Evolutionary conservation across 2,888 invertebrate genomes (phyloP), one percentile per base, ranked within the genome.

Genomic region (Hyppa rectilinea): DNA sequence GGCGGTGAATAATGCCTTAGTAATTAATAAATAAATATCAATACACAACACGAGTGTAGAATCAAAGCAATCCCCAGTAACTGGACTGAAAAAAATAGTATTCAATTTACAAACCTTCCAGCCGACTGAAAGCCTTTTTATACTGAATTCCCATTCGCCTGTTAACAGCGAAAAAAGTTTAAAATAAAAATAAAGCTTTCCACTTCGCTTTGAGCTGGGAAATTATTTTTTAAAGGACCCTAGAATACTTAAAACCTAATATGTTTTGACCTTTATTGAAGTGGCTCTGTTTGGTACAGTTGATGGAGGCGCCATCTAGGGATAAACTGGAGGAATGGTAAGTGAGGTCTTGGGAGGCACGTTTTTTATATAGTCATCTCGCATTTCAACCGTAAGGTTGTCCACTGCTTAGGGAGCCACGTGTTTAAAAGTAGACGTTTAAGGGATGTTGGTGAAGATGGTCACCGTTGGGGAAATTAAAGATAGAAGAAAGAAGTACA

Each of bases 171-270:
- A 64, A 78, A 73, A n/a, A 84, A 74, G 73, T 72, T 74, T 61
- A 23, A 70, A 66, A 75, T 68, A 68, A 78, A 80, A 75, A 82
- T 77, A 80, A 81, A 74, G 49, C 71, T 52, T 36, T 67, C 14
- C 29, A 63, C 66, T 71, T 43, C 23, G 56, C 52, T 61, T 71
- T 73, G 63, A 73, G 52, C 59, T 56, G 34, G 34, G 53, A 65
- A 83, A 81, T 83, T 67, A 83, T 78, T 75, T 82, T 75, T 81
- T 70, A 73, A 81, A 82, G 75, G 59, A 52, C 67, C 47, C 67
- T 60, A 23, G 72, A 71, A 59, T 61, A 73, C 36, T 47, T 75
- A 56, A 58, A 74, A 66, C 68, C 73, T 73, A 83, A 78, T 83
- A 80, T 81, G 70, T 79, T 81, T 73, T 81, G 82, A 83, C 73